Evolutionary conservation across 2,797 vertebrate genomes (phyloP).

Genomic region (Antennarius maculatus): DNA sequence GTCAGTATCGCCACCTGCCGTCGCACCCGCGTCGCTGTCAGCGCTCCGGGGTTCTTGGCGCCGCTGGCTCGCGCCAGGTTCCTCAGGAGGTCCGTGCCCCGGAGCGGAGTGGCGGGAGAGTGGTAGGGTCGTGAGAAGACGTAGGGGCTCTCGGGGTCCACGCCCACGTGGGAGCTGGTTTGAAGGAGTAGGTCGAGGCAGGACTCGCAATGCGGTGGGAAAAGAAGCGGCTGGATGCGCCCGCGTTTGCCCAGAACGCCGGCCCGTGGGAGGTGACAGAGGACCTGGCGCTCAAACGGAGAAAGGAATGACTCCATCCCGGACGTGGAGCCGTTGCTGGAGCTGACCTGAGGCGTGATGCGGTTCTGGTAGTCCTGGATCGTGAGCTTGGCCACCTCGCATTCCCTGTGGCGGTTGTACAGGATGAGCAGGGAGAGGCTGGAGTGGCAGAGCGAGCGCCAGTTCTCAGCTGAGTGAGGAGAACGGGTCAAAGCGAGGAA

Average conservation of each 20-base stretch:
- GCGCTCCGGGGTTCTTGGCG: constrained; percentile 74
- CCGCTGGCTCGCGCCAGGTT: constrained; percentile 81
- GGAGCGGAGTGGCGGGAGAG: constrained; percentile 82
- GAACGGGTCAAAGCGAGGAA: constrained; percentile 79
- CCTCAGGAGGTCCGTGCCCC: constrained; percentile 84
- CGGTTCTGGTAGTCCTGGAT: constrained; percentile 81
- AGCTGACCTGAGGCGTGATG: constrained; percentile 33
- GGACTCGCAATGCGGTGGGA: constrained; percentile 82
- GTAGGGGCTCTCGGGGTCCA: constrained; percentile 83
- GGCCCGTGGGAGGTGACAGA: constrained; percentile 78
- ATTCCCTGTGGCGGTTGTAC: constrained; percentile 85
- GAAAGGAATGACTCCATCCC: constrained; percentile 78
- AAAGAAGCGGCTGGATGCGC: constrained; percentile 80
- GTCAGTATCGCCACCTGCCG: constrained; percentile 84
- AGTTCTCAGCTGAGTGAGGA: constrained; percentile 80
- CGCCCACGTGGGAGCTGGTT: constrained; percentile 81
- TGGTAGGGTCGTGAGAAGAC: constrained; percentile 85
- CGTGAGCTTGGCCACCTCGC: constrained; percentile 84
- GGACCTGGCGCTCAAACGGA: constrained; percentile 81
- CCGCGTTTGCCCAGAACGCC: constrained; percentile 82
- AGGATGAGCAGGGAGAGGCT: constrained; percentile 85
- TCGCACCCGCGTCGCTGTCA: constrained; percentile 77
- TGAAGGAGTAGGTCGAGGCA: constrained; percentile 84
- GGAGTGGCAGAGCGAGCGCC: constrained; percentile 85
- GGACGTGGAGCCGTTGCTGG: constrained; percentile 37